phyloP scores from a whole-genome alignment of 2,888 invertebrate species.

The Nomada lathburiana region DNA sequence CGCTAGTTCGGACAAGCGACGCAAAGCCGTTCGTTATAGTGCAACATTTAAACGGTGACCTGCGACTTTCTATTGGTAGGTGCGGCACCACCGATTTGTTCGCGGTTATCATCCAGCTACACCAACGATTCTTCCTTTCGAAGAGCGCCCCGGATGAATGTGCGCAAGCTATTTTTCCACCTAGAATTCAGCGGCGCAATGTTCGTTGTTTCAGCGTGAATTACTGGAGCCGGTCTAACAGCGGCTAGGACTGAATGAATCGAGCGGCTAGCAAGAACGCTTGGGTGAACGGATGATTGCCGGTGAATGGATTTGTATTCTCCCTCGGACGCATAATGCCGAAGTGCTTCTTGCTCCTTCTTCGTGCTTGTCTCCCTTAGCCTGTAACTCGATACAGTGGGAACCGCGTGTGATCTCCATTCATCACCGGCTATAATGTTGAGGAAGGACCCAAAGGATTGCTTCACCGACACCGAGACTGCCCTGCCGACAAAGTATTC shows the following conservation, averaged over 20 bases:
- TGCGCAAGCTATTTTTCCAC: not conserved
- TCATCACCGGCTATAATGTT: constrained; percentile 75
- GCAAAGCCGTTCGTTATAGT: constrained; percentile 63
- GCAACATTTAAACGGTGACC: constrained; percentile 68
- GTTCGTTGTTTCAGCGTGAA: constrained; percentile 22
- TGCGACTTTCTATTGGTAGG: constrained; percentile 64
- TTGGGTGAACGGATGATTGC: constrained; percentile 75
- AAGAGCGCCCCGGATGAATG: not conserved
- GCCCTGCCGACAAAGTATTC: constrained; percentile 66
- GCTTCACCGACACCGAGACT: constrained; percentile 70
- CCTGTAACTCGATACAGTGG: constrained; percentile 83
- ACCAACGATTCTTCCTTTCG: not conserved
- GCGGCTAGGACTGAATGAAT: constrained; percentile 57
- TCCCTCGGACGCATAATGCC: constrained; percentile 75
- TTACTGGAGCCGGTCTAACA: constrained; percentile 16
- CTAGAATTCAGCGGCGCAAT: not conserved
- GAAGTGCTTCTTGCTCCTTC: constrained; percentile 62
- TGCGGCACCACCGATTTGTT: not conserved
- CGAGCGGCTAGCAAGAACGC: constrained; percentile 48
- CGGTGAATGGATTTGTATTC: constrained; percentile 80
- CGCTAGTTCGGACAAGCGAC: not conserved
- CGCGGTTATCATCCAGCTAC: constrained; percentile 12
- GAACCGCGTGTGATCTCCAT: constrained; percentile 80
- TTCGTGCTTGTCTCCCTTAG: constrained; percentile 65
- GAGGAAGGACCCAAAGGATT: constrained; percentile 78